Conservation (phyloP, 2,888 invertebrate species). For the Megalurothrips usitatus region DNA sequence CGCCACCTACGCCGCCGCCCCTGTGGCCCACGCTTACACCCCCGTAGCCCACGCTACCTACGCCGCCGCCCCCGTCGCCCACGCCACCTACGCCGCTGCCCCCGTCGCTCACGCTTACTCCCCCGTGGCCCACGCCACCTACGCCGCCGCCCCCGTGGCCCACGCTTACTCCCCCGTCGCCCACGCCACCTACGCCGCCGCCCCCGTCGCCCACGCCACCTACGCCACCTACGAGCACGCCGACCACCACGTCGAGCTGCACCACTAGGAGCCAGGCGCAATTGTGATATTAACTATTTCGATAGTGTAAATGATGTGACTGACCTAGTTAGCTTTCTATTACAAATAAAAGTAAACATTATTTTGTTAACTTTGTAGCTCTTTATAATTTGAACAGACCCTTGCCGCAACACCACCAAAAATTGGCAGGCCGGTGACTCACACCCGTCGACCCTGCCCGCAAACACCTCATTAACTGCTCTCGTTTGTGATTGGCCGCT, state of each 20-base stretch:
- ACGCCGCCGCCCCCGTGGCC: conserved; percentile 33
- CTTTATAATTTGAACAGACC: background rate
- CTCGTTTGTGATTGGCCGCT: too few species aligned
- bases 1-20: conserved; percentile 35
- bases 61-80: conserved; percentile 29
- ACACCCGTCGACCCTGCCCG: too few species aligned
- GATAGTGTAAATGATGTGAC: background rate
- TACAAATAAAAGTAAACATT: background rate
- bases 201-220: conserved; percentile 35
- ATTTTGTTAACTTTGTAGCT: background rate
- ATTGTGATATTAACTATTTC: background rate
- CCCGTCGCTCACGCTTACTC: conserved; percentile 35
- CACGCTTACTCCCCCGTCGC: conserved; percentile 27
- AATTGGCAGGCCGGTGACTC: too few species aligned
- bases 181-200: background rate
- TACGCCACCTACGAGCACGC: background rate
- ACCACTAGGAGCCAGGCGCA: background rate
- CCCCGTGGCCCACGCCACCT: background rate
- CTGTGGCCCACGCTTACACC: conserved; percentile 31
- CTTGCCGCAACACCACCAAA: too few species aligned
- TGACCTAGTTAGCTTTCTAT: background rate
- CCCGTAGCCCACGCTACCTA: conserved; percentile 33
- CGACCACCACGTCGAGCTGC: background rate
- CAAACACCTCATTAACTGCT: too few species aligned
- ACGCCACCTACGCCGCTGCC: conserved; percentile 33